Evolutionary conservation across 2,888 invertebrate species (phyloP).

Genomic region (Marronus borbonicus): DNA sequence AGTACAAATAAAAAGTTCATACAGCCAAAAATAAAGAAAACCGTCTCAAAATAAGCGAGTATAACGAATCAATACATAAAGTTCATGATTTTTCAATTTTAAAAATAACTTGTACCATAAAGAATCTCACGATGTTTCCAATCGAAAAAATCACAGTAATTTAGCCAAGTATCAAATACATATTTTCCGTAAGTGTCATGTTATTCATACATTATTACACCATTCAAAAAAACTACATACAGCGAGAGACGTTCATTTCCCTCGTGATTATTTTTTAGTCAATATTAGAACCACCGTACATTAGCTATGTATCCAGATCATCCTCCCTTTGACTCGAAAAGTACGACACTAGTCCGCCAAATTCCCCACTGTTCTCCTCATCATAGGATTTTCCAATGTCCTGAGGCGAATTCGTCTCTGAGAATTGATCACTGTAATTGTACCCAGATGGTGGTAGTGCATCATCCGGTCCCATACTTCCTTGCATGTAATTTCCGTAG

Average conservation of each 20-base stretch:
- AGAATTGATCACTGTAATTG: constrained; percentile 61
- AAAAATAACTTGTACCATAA: too few species aligned
- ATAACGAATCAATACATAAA: too few species aligned
- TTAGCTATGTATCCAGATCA: constrained; percentile 83
- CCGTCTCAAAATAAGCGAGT: too few species aligned
- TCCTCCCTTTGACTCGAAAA: constrained; percentile 93
- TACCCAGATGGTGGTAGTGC: constrained; percentile 66
- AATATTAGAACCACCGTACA: constrained; percentile 44
- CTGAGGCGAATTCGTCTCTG: constrained; percentile 51
- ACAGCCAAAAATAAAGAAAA: too few species aligned
- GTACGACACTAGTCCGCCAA: constrained; percentile 92
- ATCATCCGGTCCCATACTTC: constrained; percentile 65
- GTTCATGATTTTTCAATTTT: too few species aligned
- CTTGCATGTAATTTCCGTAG: constrained; percentile 70
- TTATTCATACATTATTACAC: constrained; percentile 15
- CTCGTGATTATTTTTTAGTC: constrained; percentile 20
- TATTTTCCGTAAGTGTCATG: constrained; percentile 21
- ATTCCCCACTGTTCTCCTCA: constrained; percentile 78
- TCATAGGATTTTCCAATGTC: constrained; percentile 56
- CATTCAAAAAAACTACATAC: constrained; percentile 5
- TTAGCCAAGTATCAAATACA: background rate
- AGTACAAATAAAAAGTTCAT: too few species aligned
- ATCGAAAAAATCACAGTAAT: constrained; percentile 15
- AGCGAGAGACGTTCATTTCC: background rate
- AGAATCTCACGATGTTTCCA: background rate